Percentiles rank a stretch among this genome's conserved stretches.
Evolutionary conservation across 2,113 vertebrate genomes (phyloP).

Genomic region (Todiramphus chloris): DNA sequence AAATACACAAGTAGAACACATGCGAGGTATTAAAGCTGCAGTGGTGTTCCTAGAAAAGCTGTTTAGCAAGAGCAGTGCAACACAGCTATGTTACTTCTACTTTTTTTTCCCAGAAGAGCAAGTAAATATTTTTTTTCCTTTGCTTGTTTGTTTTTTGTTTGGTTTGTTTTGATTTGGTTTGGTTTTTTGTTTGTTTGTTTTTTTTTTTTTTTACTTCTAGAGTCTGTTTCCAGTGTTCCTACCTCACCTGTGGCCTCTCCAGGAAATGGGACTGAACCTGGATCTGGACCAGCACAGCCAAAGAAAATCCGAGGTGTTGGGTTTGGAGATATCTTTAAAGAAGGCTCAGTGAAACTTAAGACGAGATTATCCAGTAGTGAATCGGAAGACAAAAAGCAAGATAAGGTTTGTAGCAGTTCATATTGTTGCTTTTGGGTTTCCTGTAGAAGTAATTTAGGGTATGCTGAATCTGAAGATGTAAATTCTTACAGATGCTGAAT

Average conservation of each 20-base stretch:
- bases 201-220: slow-evolving; percentile 46
- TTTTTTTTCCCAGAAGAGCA: neutral
- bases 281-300: slow-evolving; percentile 80
- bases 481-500: neutral
- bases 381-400: slow-evolving; percentile 85
- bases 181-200: neutral
- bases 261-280: slow-evolving; percentile 75
- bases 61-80: neutral
- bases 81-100: neutral
- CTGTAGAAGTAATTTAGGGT: neutral
- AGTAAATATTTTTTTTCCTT: neutral
- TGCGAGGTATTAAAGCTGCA: neutral
- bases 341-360: slow-evolving; percentile 90
- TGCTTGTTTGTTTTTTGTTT: neutral
- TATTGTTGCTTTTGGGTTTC: neutral
- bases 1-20: neutral
- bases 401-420: slow-evolving; percentile 75
- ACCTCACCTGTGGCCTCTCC: slow-evolving; percentile 75
- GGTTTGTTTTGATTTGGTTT: neutral
- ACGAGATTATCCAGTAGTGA: slow-evolving; percentile 80
- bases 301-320: slow-evolving; percentile 94
- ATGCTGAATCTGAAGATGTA: neutral
- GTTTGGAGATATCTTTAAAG: slow-evolving; percentile 95
- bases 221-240: slow-evolving; percentile 67
- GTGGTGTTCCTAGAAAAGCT: neutral